Conservation (phyloP, 2,888 invertebrate genomes). For the Isoperla grammatica region DNA sequence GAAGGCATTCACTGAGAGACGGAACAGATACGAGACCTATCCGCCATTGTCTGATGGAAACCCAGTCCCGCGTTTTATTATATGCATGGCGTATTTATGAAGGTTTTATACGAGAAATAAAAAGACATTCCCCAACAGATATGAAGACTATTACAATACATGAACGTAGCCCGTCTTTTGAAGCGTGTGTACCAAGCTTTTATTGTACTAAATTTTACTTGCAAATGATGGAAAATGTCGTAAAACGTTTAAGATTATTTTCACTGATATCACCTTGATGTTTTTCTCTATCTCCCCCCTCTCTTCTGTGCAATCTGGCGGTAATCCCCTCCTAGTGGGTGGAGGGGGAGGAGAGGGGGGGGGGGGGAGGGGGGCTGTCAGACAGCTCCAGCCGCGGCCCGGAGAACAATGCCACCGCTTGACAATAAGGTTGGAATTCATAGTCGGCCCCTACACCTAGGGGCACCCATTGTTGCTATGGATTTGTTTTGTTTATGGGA, state of each 20-base stretch:
- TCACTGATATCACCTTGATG: slow-evolving; percentile 17
- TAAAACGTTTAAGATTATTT: slow-evolving; percentile 27
- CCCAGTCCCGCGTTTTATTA: slow-evolving; percentile 3
- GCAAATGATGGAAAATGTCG: slow-evolving; percentile 24
- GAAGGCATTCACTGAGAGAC: slow-evolving; percentile 1
- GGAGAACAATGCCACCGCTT: too few relatives aligned
- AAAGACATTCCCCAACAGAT: background rate
- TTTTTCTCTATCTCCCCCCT: background rate
- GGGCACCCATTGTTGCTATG: too few relatives aligned
- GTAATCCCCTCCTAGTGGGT: slow-evolving; percentile 1
- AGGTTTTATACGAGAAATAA: background rate
- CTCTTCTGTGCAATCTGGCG: slow-evolving; percentile 9
- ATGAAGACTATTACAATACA: background rate
- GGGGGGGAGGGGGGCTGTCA: background rate
- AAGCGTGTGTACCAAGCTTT: slow-evolving; percentile 3
- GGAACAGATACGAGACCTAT: background rate
- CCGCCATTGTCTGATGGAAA: background rate
- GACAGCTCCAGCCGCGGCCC: too few relatives aligned
- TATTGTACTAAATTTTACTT: slow-evolving; percentile 18
- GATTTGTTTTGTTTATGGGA: too few relatives aligned
- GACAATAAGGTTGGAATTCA: too few relatives aligned
- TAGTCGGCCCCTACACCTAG: too few relatives aligned
- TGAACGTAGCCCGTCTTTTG: slow-evolving; percentile 8
- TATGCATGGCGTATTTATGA: slow-evolving; percentile 5
- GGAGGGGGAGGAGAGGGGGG: background rate